Evolutionary conservation across 2,797 vertebrate genomes (phyloP), one percentile per base, ranked within the genome.

Genomic region (Onychomys leucogaster): DNA sequence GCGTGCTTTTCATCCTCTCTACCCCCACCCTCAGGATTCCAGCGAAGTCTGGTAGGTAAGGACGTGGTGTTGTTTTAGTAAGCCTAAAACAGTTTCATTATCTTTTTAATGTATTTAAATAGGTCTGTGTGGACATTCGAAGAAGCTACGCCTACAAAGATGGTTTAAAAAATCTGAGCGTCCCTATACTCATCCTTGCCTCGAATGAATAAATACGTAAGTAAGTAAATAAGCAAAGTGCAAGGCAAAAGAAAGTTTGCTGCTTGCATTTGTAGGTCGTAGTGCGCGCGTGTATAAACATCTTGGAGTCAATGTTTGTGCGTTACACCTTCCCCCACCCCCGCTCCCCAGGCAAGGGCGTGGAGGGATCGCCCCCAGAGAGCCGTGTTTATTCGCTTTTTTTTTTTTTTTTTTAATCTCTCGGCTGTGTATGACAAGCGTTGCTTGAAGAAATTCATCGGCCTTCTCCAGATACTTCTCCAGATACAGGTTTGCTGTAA

Each of bases 361-460:
- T 89, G 57, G 83, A 98, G 97, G 94, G 97, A 97, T 98, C 86
- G 82, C 98, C 97, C n/a, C 98, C 97, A 93, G 97, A 98, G 98
- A 98, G 96, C 97, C 98, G 96, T 98, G 98, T 98, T 98, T 98
- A 98, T 97, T 98, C 7, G 14, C 4, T 29, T 29, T 32, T 25
- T 59, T 59, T 82, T 52, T 23, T 67, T 98, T 97, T 97, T 73
- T 73, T 97, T 97, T 90, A 55, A 65, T 95, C 97, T 98, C 97
- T 97, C 97, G 96, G 92, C 98, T 95, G 81, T 97, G 96, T 96
- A 96, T 97, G 98, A 98, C 97, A 98, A 98, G 98, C 97, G 98
- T 97, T 98, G 97, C 98, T 98, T 97, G 96, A 98, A 98, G 98
- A 98, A 98, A 98, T 98, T 97, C 98, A 97, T 97, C 97, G 97